Base-by-base conservation (phyloP, 64 coral and sea anemone genomes). In the Astreopora myriophthalma region DNA sequence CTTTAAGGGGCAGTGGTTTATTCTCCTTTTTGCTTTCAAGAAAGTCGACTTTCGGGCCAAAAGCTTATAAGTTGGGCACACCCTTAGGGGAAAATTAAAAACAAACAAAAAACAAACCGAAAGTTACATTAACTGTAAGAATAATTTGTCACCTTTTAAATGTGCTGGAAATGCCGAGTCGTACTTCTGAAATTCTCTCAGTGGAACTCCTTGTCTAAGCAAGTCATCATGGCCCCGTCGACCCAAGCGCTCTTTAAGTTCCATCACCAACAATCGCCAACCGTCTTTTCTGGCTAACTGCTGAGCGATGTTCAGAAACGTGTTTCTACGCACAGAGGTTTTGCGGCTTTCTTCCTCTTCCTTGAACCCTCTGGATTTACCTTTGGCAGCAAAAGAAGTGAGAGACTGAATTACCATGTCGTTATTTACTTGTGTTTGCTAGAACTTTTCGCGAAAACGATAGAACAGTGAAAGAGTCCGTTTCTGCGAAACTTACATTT, bases 141-240 rank as follows among this genome's bases (percentile, higher is more conserved):
- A 8, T 6, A 74, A 22, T 35, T 4, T 14, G 0, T 61, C 73
- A 85, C 90, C 90, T 86, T 19, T 46, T 12, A 92, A 64, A 55
- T 92, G 16, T 25, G 80, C 22, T 6, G 79, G 48, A 10, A 75
- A 86, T 26, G 46, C 14, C 0, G 90, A 86, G 55, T 92, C 90
- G 14, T 58, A 75, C 35, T 92, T 92, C 49, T 92, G 90, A 69
- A 92, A 92, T 51, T 92, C 90, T 86, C 51, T 65, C 14, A 82
- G 39, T 6, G 90, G 90, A 20, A 86, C 35, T 5, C 29, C 6
- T 17, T 68, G 48, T 52, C 64, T 63, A 58, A 57, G 17, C 0
- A 35, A 20, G 39, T 75, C 38, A 11, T 86, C 90, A 4, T 16
- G 34, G 46, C 76, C 62, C 20, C 80, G 79, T 32, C 68, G 31